Evolutionary conservation across 1,140 invertebrate species (phyloP).

Genomic region (Hydropsyche tenuis): DNA sequence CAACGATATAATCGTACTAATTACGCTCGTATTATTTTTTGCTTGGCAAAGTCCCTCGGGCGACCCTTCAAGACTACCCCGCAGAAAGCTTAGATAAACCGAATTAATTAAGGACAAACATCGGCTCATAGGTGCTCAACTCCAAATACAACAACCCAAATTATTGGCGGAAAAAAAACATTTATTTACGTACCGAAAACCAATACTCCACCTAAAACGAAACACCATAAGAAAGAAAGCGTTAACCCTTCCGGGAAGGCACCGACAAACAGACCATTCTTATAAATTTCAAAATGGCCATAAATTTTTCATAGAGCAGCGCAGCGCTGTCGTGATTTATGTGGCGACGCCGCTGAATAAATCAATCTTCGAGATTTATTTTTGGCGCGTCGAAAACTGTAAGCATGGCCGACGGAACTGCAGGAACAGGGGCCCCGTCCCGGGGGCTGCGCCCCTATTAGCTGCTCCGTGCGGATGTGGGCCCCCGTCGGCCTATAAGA

Average conservation of each 20-base stretch:
- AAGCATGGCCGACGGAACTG: neutral
- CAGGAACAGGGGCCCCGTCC: neutral
- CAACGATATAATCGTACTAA: no score
- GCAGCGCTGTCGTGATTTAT: neutral
- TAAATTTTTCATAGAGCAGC: neutral
- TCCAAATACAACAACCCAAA: no score
- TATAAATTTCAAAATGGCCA: no score
- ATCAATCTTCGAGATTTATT: constrained; percentile 21
- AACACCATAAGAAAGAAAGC: no score
- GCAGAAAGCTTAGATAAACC: neutral
- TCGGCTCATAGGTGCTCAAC: no score
- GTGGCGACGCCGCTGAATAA: neutral
- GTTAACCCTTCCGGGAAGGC: no score
- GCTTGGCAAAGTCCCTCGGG: neutral
- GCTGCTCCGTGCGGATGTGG: neutral
- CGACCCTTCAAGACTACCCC: neutral
- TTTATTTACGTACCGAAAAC: no score
- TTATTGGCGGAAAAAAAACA: no score
- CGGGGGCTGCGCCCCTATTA: neutral
- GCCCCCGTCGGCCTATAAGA: neutral
- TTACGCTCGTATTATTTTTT: neutral
- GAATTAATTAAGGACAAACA: neutral
- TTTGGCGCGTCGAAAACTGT: neutral
- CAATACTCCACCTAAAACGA: no score
- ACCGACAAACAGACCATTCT: no score